Conservation (phyloP, 2,797 vertebrate species). For the Platyrinchus mystaceus region DNA sequence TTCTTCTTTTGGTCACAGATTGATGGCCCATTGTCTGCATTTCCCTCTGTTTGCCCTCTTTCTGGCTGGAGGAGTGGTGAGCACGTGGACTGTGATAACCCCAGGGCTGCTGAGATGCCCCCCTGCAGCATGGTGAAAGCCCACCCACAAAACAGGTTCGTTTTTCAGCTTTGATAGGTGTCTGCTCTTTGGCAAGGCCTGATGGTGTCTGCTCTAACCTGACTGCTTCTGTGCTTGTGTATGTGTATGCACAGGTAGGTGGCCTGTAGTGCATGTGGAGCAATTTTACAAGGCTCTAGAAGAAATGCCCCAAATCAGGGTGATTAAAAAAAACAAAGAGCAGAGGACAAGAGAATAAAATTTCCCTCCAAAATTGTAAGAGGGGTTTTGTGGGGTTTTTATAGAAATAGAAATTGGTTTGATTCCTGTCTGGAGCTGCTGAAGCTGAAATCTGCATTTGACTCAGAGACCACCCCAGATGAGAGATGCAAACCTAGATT, state of each 20-base stretch:
- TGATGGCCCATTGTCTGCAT: neutral
- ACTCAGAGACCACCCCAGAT: neutral
- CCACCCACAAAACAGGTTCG: neutral
- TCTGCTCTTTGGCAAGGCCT: neutral
- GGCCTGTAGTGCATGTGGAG: accelerated
- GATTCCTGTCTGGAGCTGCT: neutral
- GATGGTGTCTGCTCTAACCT: neutral
- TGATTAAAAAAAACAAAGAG: neutral
- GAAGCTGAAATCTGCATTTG: neutral
- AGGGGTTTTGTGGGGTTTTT: neutral
- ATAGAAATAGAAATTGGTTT: neutral
- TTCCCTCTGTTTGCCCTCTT: neutral
- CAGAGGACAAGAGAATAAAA: neutral
- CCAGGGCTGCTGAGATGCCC: neutral
- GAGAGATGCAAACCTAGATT: neutral
- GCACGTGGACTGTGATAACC: neutral
- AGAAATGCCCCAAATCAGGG: neutral
- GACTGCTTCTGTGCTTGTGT: neutral
- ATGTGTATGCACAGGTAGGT: neutral
- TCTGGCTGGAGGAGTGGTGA: neutral
- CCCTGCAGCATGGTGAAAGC: neutral
- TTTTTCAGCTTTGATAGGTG: neutral
- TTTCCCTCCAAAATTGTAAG: neutral
- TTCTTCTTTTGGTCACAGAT: neutral
- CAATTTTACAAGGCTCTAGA: neutral